Conservation (phyloP, 92 coral and sea anemone genomes). For the Paramuricea clavata region DNA sequence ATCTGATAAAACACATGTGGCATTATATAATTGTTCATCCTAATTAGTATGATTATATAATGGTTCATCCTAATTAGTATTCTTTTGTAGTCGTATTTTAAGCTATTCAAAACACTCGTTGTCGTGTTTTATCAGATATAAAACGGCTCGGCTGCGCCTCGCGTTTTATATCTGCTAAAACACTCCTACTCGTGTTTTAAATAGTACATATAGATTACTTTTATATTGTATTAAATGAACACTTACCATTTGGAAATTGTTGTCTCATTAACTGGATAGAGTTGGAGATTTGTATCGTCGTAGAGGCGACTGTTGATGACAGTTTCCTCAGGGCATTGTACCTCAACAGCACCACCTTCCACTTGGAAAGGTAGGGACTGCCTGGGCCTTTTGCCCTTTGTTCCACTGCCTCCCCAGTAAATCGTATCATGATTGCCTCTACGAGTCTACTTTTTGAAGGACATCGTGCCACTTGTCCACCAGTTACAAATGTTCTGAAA, state of each 20-base stretch:
- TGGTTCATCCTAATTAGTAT: too few relatives aligned
- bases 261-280: slow-evolving; percentile 51
- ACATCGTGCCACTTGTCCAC: slow-evolving; percentile 39
- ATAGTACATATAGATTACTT: background rate
- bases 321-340: slow-evolving; percentile 43
- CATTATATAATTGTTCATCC: too few relatives aligned
- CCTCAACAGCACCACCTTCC: slow-evolving; percentile 56
- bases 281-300: slow-evolving; percentile 8
- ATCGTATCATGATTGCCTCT: slow-evolving; percentile 41
- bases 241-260: slow-evolving; percentile 48
- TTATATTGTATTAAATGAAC: background rate
- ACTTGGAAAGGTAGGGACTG: slow-evolving; percentile 48
- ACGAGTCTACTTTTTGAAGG: slow-evolving; percentile 60
- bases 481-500: slow-evolving; percentile 60
- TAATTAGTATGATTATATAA: too few relatives aligned
- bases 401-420: slow-evolving; percentile 24
- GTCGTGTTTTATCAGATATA: too few relatives aligned
- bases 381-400: slow-evolving; percentile 19
- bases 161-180: too few relatives aligned
- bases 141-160: too few relatives aligned
- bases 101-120: too few relatives aligned
- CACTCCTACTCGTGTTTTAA: too few relatives aligned
- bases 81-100: too few relatives aligned
- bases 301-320: slow-evolving; percentile 38
- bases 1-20: too few relatives aligned